Conservation (phyloP, 2,797 vertebrate species). For the Neostethus bicornis region DNA sequence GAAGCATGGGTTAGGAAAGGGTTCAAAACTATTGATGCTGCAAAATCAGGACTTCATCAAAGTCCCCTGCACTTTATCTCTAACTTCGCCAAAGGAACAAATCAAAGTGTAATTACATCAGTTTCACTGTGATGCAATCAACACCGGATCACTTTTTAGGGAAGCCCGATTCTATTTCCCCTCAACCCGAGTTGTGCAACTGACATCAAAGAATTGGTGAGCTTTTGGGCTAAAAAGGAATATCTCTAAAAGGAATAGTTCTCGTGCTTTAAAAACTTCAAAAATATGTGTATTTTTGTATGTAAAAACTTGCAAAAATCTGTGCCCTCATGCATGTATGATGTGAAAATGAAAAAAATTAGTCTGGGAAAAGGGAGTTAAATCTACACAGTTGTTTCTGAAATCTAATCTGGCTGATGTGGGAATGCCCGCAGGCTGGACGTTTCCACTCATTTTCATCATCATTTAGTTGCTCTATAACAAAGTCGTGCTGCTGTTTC, state of each 20-base stretch:
- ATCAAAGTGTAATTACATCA: not conserved
- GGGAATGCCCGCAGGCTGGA: constrained; percentile 52
- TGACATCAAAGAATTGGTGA: constrained; percentile 33
- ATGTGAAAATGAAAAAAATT: constrained; percentile 11
- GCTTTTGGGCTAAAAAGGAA: constrained; percentile 36
- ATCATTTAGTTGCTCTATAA: constrained; percentile 52
- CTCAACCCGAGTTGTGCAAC: constrained; percentile 19
- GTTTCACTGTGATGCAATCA: constrained; percentile 2
- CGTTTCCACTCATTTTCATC: constrained; percentile 62
- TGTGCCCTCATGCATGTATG: constrained; percentile 3
- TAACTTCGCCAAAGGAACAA: not conserved
- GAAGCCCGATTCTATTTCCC: constrained; percentile 32
- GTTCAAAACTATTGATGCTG: too few relatives aligned
- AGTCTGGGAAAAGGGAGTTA: constrained; percentile 26
- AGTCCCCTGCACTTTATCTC: not conserved
- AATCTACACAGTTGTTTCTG: constrained; percentile 69
- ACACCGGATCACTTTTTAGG: constrained; percentile 42
- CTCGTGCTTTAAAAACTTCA: constrained; percentile 32
- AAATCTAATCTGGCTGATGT: constrained; percentile 62
- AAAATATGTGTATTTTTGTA: not conserved
- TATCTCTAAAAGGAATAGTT: too few relatives aligned
- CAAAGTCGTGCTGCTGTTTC: constrained; percentile 58
- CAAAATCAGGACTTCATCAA: constrained; percentile 33
- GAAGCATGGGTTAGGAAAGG: too few relatives aligned
- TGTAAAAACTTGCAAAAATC: not conserved